These are phyloP conservation scores for Scolopax bukidnonensis DNA, from an alignment of 2,797 vertebrate species.

Conservation along the genomic window DNA sequence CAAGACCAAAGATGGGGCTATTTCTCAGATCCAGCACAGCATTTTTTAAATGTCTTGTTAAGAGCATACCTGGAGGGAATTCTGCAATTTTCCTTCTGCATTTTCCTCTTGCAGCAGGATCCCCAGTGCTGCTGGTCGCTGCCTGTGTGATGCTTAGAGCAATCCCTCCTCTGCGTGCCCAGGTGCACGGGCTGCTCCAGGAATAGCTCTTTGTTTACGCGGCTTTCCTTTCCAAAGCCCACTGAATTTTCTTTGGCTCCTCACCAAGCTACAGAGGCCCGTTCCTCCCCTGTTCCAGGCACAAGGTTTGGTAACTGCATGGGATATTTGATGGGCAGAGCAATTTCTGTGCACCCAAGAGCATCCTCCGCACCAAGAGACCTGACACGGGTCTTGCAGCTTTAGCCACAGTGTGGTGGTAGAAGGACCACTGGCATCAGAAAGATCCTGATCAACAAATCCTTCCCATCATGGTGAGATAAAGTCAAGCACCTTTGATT, in stretches of 20 bases:
- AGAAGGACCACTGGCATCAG: background rate
- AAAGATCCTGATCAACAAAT: background rate
- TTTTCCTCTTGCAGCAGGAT: background rate
- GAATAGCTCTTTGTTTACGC: background rate
- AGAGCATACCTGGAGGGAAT: background rate
- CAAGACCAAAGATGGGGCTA: background rate
- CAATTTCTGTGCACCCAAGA: background rate
- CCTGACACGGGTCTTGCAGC: rapidly evolving
- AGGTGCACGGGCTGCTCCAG: background rate
- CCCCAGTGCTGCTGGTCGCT: background rate
- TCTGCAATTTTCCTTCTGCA: background rate
- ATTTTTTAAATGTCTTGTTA: background rate
- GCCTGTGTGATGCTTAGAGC: background rate
- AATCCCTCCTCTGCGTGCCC: background rate
- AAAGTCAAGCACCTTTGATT: background rate
- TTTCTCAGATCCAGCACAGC: background rate
- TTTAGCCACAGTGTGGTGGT: rapidly evolving
- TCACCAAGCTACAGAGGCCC: background rate
- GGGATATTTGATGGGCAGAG: background rate
- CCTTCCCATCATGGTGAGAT: background rate
- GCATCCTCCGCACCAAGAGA: background rate
- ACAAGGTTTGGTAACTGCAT: background rate
- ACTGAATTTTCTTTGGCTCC: constrained; percentile 2
- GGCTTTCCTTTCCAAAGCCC: background rate
- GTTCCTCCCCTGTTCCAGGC: background rate